Base-by-base conservation (phyloP, 1,140 invertebrate species). In the Cydia amplana region DNA sequence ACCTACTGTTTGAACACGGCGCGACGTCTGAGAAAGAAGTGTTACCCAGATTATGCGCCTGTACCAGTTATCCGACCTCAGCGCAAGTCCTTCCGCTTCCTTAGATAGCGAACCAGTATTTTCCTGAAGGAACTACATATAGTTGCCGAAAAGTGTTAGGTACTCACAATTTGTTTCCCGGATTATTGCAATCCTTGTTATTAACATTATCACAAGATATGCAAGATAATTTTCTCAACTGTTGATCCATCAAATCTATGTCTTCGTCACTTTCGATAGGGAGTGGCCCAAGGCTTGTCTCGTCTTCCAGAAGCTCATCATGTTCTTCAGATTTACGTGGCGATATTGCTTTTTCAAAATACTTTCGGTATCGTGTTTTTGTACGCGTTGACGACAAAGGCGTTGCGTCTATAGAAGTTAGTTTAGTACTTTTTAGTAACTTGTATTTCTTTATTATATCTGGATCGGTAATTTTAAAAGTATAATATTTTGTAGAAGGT, bases 131-230 rank as follows among this genome's bases (percentile, higher is more conserved):
- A 25, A 25, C 36, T n/a, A n/a, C n/a, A n/a, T 40, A 10, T 40
- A 40, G 43, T 46, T 46, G 43, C 3, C 12, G 40, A 10, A 51
- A 60, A 79, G n/a, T 6, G 72, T 46, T 14, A n/a, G n/a, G n/a
- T 81, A 84, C 87, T 82, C 70, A 90, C 88, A 87, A 74, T 78
- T 83, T 85, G 60, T 85, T 83, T 77, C 76, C 80, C 0, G 88
- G 88, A 64, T 79, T 74, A 80, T 74, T 79, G 60, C 88, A 90
- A 60, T 85, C 77, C 64, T 80, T 77, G 12, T 75, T 28, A 20
- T 64, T 74, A 16, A 87, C 72, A 79, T 89, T 90, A 79, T 89
- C 82, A 75, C 88, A 90, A 25, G 64, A 32, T 55, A 90, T 84
- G 51, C 88, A 90, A 12, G 85, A 85, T 74, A 60, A 60, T 60